Percentiles rank a stretch among this genome's conserved stretches.
phyloP scores from a whole-genome alignment of 1,140 invertebrate species.

The Drosophila lini region DNA sequence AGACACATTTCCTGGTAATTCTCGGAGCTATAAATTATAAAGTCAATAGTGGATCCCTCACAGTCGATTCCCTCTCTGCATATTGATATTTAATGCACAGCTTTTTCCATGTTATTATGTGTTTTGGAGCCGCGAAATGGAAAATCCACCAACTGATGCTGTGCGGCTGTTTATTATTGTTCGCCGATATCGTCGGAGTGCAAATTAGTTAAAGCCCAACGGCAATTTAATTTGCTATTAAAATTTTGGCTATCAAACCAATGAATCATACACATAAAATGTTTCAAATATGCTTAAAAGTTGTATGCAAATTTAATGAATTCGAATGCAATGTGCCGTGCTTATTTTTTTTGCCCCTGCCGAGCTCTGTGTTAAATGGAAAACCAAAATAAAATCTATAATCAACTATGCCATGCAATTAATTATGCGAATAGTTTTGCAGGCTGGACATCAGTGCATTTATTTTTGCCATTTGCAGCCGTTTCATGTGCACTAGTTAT shows the following conservation, averaged over 20 bases:
- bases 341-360: slow-evolving; percentile 23
- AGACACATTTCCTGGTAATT: not conserved
- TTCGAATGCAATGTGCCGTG: slow-evolving; percentile 19
- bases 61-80: slow-evolving; percentile 1
- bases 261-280: slow-evolving; percentile 42
- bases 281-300: slow-evolving; percentile 48
- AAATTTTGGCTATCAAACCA: slow-evolving; percentile 30
- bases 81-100: not conserved
- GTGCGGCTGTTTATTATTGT: slow-evolving; percentile 26
- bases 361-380: slow-evolving; percentile 16
- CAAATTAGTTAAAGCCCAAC: slow-evolving; percentile 44
- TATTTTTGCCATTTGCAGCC: slow-evolving; percentile 44
- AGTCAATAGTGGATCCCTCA: not conserved
- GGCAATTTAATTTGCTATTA: slow-evolving; percentile 54
- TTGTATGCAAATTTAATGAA: slow-evolving; percentile 52
- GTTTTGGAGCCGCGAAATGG: not conserved
- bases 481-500: slow-evolving; percentile 31
- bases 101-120: slow-evolving; percentile 15
- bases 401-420: slow-evolving; percentile 35
- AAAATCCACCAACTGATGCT: slow-evolving; percentile 25
- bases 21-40: too few relatives aligned
- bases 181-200: slow-evolving; percentile 19
- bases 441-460: slow-evolving; percentile 8
- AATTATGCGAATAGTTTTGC: slow-evolving; percentile 49
- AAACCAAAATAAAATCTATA: slow-evolving; percentile 49